phyloP scores from a whole-genome alignment of 2,797 vertebrate species.

The Peromyscus melanophrys region DNA sequence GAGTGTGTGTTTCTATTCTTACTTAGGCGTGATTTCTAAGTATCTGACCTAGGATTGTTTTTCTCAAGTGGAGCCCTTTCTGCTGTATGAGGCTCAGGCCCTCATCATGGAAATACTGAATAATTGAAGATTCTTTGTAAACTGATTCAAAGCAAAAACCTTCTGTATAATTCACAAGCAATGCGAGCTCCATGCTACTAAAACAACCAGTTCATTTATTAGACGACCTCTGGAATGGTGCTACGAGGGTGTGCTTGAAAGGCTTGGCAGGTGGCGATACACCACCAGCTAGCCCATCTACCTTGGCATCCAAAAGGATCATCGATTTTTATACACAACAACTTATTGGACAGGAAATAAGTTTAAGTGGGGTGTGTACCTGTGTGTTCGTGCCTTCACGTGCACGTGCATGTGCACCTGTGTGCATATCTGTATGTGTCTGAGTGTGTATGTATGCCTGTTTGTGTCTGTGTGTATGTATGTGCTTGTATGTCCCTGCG shows the following conservation, averaged over 20 bases:
- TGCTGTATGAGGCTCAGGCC: neutral
- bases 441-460: neutral
- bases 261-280: constrained; percentile 84
- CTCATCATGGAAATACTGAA: constrained; percentile 71
- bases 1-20: neutral
- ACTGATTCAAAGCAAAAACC: constrained; percentile 70
- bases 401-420: neutral
- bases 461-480: neutral
- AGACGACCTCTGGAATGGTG: constrained; percentile 78
- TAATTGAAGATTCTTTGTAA: constrained; percentile 75
- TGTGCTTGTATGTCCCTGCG: neutral
- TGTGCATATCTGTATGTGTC: neutral
- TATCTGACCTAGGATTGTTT: neutral
- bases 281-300: constrained; percentile 78
- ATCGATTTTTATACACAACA: constrained; percentile 86
- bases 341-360: constrained; percentile 86
- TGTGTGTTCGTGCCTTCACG: neutral
- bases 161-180: constrained; percentile 78
- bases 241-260: constrained; percentile 70
- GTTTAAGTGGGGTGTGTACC: constrained; percentile 80
- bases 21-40: neutral
- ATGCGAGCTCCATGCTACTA: constrained; percentile 59
- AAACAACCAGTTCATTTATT: constrained; percentile 76
- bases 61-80: neutral
- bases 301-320: constrained; percentile 84